These are phyloP conservation scores for Polypedilum pembai DNA, from an alignment of 1,140 invertebrate genomes.

Conservation along the genomic window DNA sequence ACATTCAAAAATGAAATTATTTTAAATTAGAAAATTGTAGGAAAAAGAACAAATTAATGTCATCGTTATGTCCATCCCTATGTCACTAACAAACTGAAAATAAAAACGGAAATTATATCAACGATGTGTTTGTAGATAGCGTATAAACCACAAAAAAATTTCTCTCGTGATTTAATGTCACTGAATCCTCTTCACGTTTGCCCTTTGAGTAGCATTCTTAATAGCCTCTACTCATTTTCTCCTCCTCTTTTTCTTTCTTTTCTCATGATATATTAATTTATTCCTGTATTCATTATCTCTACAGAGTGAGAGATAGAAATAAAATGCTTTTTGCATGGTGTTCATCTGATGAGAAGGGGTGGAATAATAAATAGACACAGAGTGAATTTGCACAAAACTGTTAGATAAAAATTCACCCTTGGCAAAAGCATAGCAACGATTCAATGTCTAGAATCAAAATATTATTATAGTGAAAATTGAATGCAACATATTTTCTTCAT, in stretches of 20 bases:
- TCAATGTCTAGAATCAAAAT: conserved; percentile 1
- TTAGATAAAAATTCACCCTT: conserved; percentile 13
- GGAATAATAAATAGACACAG: conserved; percentile 11
- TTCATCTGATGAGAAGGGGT: neutral
- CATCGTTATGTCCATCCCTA: no score
- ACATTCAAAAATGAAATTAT: no score
- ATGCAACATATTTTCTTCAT: conserved; percentile 14
- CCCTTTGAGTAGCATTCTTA: neutral
- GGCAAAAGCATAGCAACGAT: neutral
- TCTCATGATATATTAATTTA: conserved; percentile 19
- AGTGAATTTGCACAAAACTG: neutral
- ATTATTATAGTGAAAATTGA: neutral
- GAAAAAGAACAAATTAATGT: no score
- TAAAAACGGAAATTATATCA: no score
- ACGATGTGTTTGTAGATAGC: no score
- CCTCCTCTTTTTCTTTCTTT: neutral
- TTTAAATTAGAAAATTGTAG: no score
- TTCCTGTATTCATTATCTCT: conserved; percentile 6
- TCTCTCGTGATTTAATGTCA: neutral
- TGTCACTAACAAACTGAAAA: no score
- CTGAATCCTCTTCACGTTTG: neutral
- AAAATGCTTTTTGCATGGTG: neutral
- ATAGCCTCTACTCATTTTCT: neutral
- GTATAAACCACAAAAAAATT: neutral
- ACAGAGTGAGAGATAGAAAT: neutral